A percentile compares a stretch with the other conserved stretches of the same genome.
Evolutionary conservation across 2,797 vertebrate species (phyloP).

Genomic region (Scleropages formosus): DNA sequence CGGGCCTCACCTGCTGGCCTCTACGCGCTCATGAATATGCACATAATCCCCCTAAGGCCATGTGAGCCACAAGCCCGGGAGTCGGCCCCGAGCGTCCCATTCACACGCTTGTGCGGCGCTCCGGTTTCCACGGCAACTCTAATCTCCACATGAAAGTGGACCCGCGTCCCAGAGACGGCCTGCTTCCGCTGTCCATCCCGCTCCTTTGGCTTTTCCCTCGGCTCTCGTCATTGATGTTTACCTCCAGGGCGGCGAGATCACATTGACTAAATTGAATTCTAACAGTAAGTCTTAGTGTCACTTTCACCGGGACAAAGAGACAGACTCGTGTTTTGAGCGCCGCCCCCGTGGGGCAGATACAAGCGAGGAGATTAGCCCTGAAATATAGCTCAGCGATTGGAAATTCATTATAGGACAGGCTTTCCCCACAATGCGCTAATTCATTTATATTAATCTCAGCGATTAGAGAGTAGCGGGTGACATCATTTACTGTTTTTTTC

Average conservation of each 20-base stretch:
- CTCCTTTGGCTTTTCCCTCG: slow-evolving; percentile 42
- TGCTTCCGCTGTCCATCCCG: slow-evolving; percentile 27
- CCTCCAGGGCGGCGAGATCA: slow-evolving; percentile 42
- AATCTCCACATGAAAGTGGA: slow-evolving; percentile 58
- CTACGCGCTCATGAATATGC: slow-evolving; percentile 86
- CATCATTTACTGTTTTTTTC: slow-evolving; percentile 60
- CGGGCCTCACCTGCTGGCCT: slow-evolving; percentile 89
- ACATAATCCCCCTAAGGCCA: slow-evolving; percentile 82
- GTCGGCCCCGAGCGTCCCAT: slow-evolving; percentile 51
- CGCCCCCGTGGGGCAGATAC: slow-evolving; percentile 42
- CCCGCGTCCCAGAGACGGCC: slow-evolving; percentile 44
- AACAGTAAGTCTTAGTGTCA: slow-evolving; percentile 44
- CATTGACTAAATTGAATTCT: slow-evolving; percentile 51
- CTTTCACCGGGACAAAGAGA: slow-evolving; percentile 40
- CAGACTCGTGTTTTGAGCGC: slow-evolving; percentile 43
- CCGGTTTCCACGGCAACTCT: slow-evolving; percentile 64
- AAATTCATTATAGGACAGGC: slow-evolving; percentile 55
- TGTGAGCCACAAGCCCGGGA: slow-evolving; percentile 68
- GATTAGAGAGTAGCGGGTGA: slow-evolving; percentile 58
- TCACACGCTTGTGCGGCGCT: slow-evolving; percentile 53
- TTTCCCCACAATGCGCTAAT: slow-evolving; percentile 64
- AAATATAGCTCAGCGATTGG: slow-evolving; percentile 55
- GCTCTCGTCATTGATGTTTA: slow-evolving; percentile 47
- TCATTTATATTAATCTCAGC: slow-evolving; percentile 62
- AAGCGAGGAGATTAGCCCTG: slow-evolving; percentile 44